A percentile compares a stretch with the other conserved stretches of the same genome.
These are phyloP conservation scores for Eupithecia inturbata DNA, from an alignment of 2,888 invertebrate genomes.

Conservation along the genomic window DNA sequence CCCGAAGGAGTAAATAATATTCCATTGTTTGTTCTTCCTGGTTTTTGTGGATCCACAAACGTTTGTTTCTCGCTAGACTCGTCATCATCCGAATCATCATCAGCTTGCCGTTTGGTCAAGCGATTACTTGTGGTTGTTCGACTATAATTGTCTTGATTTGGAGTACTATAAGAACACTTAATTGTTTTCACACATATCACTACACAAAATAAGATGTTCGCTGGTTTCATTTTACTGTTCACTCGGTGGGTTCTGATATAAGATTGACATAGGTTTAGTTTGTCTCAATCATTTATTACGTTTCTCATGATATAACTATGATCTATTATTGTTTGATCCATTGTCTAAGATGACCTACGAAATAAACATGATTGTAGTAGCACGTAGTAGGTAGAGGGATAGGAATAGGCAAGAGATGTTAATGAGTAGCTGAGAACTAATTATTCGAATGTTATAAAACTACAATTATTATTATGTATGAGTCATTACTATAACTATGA, in stretches of 20 bases:
- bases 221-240: not conserved
- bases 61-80: not conserved
- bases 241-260: not conserved
- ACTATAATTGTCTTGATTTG: not conserved
- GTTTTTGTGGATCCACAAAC: not conserved
- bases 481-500: not conserved
- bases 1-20: not conserved
- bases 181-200: not conserved
- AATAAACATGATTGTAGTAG: not conserved
- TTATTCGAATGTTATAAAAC: not conserved
- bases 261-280: not conserved
- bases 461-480: not conserved
- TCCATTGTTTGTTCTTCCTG: not conserved
- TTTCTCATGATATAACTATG: not conserved
- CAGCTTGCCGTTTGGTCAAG: not conserved
- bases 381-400: not conserved
- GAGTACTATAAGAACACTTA: not conserved
- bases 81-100: not conserved
- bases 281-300: not conserved
- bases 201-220: not conserved
- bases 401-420: not conserved
- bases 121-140: not conserved
- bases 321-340: slow-evolving; percentile 2
- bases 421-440: not conserved
- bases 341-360: slow-evolving; percentile 1